Percentiles rank a stretch among this genome's conserved stretches.
phyloP scores from a whole-genome alignment of 2,797 vertebrate genomes.

The Apogon hyalosoma region DNA sequence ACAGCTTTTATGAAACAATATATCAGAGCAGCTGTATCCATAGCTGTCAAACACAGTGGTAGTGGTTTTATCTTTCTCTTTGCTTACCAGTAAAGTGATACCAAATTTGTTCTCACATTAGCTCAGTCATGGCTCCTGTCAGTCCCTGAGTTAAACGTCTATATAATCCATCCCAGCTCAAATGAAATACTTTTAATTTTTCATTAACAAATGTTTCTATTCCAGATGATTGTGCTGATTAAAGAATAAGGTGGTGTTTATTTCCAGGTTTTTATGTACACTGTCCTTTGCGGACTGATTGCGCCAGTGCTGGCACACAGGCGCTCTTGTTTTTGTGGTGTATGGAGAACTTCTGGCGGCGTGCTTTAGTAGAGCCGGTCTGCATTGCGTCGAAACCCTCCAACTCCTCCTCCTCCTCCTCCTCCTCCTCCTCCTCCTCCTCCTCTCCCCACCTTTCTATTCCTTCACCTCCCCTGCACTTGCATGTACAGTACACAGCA shows the following conservation, averaged over 20 bases:
- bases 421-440: slow-evolving; percentile 33
- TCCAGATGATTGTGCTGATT: not conserved
- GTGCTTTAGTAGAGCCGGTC: slow-evolving; percentile 84
- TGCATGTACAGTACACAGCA: slow-evolving; percentile 75
- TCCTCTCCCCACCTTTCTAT: slow-evolving; percentile 26
- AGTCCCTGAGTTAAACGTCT: not conserved
- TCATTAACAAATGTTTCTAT: not conserved
- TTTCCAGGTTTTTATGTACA: slow-evolving; percentile 22
- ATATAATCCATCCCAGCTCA: slow-evolving; percentile 12
- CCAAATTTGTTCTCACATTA: not conserved
- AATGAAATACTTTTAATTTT: slow-evolving; percentile 17
- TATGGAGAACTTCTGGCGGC: slow-evolving; percentile 82
- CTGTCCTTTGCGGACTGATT: slow-evolving; percentile 68
- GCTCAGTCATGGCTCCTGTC: not conserved
- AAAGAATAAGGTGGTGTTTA: not conserved
- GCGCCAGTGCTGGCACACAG: slow-evolving; percentile 78
- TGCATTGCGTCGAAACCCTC: slow-evolving; percentile 89
- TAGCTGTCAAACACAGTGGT: not conserved
- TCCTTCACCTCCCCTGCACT: slow-evolving; percentile 65
- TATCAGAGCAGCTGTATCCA: no score
- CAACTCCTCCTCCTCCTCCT: slow-evolving; percentile 74
- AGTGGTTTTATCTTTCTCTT: not conserved
- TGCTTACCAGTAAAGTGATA: not conserved
- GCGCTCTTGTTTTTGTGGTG: slow-evolving; percentile 77
- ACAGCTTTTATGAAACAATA: not conserved